Evolutionary conservation across 2,113 vertebrate genomes (phyloP), one percentile per base, ranked within the genome.

Genomic region (Sprattus sprattus): DNA sequence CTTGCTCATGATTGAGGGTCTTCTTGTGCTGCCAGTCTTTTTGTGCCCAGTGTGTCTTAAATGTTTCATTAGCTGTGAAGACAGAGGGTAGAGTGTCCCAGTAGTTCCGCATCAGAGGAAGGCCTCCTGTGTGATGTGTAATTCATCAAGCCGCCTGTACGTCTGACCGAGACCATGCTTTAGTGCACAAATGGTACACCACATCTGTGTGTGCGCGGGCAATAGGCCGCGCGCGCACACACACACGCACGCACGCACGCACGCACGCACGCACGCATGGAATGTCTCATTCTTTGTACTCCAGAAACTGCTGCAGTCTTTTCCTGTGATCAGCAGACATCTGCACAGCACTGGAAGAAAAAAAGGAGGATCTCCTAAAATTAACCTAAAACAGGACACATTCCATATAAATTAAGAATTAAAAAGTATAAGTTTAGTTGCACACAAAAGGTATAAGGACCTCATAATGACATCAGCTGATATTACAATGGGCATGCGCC

Each of bases 301-400:
- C 97, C 95, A 99, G 93, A 92, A 99, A 99, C 88, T 97, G 97
- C 88, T 98, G 97, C 91, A 99, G 94, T 93, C 97, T 96, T 93
- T 97, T 99, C 91, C 96, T 96, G 89, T 99, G 97, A 93, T 99
- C 98, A 87, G 95, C 86, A 83, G 98, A 97, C 92, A 99, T 93
- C 92, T 96, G 95, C 85, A 99, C 96, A 82, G 97, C 96, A 89
- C 98, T 99, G 93, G 47, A 85, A 87, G 86, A 49, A 83, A 54
- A 84, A 13, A 84, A 82, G 13, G 2, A 67, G 1, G 25, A 67
- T 67, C 6, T 52, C 50, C 9, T 52, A 83, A 28, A 7, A 45
- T 11, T 11, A 81, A 11, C 22, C 6, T n/a, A 39, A 78, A 52
- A 15, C 20, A 60, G 54, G 16, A 18, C 54, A 22, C 18, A 6